phyloP scores from a whole-genome alignment of 2,113 vertebrate genomes.

The Actinemys pallida region DNA sequence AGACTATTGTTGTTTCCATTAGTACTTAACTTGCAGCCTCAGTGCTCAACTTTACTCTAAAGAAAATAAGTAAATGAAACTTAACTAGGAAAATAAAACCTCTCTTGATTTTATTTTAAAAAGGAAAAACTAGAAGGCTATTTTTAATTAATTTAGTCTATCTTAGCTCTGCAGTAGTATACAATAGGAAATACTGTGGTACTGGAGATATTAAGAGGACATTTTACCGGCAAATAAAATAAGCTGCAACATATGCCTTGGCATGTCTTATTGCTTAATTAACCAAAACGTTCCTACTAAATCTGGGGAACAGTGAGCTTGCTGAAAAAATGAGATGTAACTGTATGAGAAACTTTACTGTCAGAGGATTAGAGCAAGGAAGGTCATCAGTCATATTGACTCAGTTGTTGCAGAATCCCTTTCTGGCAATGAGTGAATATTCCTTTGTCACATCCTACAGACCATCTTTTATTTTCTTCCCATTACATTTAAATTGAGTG shows the following conservation, averaged over 20 bases:
- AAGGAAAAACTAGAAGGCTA: neutral
- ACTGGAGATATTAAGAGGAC: conserved; percentile 18
- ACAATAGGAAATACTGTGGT: neutral
- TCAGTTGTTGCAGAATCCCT: neutral
- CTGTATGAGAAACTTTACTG: neutral
- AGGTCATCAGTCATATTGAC: neutral
- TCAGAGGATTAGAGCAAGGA: neutral
- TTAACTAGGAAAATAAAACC: neutral
- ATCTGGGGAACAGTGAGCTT: neutral
- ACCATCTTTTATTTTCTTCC: too few species aligned
- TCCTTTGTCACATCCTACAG: neutral
- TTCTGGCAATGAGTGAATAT: neutral
- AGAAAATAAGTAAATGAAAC: neutral
- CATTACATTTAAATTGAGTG: rapidly evolving
- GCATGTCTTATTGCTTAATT: neutral
- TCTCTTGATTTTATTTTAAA: neutral
- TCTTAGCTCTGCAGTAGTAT: neutral
- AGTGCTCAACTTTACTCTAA: neutral
- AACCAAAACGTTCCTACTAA: neutral
- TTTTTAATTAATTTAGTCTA: neutral
- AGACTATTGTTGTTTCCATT: neutral
- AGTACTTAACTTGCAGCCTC: neutral
- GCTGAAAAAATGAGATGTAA: neutral
- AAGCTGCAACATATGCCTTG: neutral
- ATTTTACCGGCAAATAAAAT: conserved; percentile 11